Base-by-base conservation (phyloP, 2,797 vertebrate genomes). In the Anableps anableps region DNA sequence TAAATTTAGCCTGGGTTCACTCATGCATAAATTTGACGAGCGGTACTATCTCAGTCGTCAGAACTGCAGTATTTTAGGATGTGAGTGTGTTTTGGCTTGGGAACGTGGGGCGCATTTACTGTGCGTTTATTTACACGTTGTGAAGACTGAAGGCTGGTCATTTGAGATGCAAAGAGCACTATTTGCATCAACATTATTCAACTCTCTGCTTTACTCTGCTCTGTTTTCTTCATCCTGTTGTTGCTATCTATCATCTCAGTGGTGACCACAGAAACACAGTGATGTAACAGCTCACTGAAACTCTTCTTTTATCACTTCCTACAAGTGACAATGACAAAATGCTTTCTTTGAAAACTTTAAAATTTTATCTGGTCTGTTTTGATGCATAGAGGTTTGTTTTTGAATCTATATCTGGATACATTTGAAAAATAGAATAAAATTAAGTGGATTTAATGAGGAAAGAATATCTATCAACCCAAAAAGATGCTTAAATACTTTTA, bases 1-100 rank as follows among this genome's bases (percentile, higher is more conserved):
- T 93, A 95, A 94, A 95, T 96, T 95, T 95, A 96, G 94, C 92
- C 83, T 79, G 85, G 88, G 87, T 90, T 92, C 78, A 76, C 92
- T 94, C 93, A 94, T 88, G 89, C 94, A 94, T 90, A 89, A 85
- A 93, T 94, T 85, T 93, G 92, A 94, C 93, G 94, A 94, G 92
- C 92, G 89, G 91, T 82, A 84, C 91, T 90, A 91, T 88, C 90
- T 90, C 94, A 92, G 93, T 91, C 95, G 94, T 96, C 95, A 95
- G 89, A 92, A 91, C 78, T 0, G 60, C 80, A 77, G 84, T 94
- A 96, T 95, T 96, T 94, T 91, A 92, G 94, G 94, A 94, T n/a
- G 43, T 60, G 81, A 83, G 86, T 78, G 83, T 91, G 90, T 90
- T 86, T 76, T 90, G 86, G 82, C 92, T 89, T 79, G 83, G 72